Conservation (phyloP, 1,140 invertebrate species). For the Reticulitermes speratus region DNA sequence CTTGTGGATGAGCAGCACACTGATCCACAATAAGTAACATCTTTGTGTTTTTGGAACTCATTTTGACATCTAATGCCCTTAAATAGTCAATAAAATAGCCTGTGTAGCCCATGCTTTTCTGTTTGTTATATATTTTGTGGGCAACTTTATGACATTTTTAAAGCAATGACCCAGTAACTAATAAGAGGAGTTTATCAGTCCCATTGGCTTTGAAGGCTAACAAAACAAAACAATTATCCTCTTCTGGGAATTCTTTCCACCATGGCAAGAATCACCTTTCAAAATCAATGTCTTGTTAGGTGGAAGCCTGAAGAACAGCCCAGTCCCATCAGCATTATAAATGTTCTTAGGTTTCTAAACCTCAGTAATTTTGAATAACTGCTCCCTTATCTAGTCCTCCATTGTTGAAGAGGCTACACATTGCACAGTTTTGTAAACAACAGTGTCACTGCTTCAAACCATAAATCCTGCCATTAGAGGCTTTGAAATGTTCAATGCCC, state of each 20-base stretch:
- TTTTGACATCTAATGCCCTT: conserved; percentile 3
- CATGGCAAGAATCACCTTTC: conserved; percentile 37
- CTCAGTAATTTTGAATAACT: neutral
- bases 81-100: conserved; percentile 29
- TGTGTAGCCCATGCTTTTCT: conserved; percentile 44
- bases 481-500: too few species aligned
- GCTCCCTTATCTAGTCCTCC: too few species aligned
- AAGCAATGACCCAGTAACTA: conserved; percentile 43
- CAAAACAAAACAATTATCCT: conserved; percentile 43
- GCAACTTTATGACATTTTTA: conserved; percentile 34
- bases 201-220: conserved; percentile 41
- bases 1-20: conserved; percentile 38
- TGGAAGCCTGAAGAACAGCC: conserved; percentile 41
- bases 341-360: conserved; percentile 37
- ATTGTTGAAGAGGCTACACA: too few species aligned
- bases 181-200: conserved; percentile 40
- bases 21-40: conserved; percentile 42
- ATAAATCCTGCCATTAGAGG: too few species aligned
- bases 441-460: too few species aligned
- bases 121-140: conserved; percentile 32
- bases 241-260: conserved; percentile 33
- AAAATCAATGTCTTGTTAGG: conserved; percentile 38
- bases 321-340: conserved; percentile 45
- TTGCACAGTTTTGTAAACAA: too few species aligned
- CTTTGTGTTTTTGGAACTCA: conserved; percentile 36